Conservation (phyloP, 2,797 vertebrate genomes). For the Sarcophilus harrisii region DNA sequence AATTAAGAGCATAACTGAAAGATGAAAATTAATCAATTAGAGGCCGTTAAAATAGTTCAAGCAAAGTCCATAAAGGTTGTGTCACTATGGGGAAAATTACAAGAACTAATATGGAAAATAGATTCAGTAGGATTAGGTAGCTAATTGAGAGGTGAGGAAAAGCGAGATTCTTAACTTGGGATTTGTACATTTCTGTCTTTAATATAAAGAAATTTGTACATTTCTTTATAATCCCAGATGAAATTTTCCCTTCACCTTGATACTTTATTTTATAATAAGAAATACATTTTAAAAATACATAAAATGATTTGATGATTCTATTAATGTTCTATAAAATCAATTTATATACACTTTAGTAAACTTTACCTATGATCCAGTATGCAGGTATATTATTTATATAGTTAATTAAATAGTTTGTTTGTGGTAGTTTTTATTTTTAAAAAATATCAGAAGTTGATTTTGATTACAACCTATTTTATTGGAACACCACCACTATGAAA, state of each 20-base stretch:
- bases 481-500: background rate
- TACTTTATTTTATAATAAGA: too few relatives aligned
- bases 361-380: background rate
- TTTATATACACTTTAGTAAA: background rate
- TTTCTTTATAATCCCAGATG: background rate
- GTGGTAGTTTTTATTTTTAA: background rate
- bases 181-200: background rate
- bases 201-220: too few relatives aligned
- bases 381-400: background rate
- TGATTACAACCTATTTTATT: background rate
- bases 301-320: background rate
- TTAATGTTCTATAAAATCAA: background rate
- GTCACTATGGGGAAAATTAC: background rate
- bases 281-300: background rate
- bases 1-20: background rate
- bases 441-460: background rate
- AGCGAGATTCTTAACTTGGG: background rate
- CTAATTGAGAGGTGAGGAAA: background rate
- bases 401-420: background rate
- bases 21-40: background rate
- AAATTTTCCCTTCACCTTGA: background rate
- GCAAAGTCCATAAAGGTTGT: background rate
- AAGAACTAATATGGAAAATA: background rate
- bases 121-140: too few relatives aligned
- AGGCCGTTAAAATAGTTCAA: too few relatives aligned